Base-by-base conservation (phyloP, 2,113 vertebrate genomes). In the Dipodomys ordii region DNA sequence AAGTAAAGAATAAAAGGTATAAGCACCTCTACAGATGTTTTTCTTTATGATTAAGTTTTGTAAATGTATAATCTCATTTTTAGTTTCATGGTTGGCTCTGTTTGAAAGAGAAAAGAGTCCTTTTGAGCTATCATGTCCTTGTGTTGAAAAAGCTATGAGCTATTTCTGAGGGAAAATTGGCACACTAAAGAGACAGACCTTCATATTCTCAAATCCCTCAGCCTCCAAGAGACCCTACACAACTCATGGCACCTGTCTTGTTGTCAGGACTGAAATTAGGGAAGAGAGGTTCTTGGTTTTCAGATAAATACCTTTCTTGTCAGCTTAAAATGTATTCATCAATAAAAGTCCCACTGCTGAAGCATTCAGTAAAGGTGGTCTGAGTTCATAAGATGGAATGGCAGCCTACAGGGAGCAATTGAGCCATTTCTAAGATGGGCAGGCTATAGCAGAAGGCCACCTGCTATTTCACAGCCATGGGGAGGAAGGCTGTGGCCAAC, bases 341-440 rank as follows among this genome's bases (percentile, higher is more conserved):
- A 96, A 90, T 93, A 97, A 97, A 97, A 91, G 60, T 87, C 95
- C 94, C 92, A 19, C 94, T 91, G 60, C 83, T 80, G 32, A 76
- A 90, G 60, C 77, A 88, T 74, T 97, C 76, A 57, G 39, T 96
- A 94, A 97, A 97, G 93, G 97, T 93, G 95, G 80, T 46, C 95
- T 90, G 93, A 77, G 91, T 96, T 74, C 94, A 81, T 78, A 97
- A 96, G 78, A 97, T 87, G 90, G 95, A 98, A 91, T 74, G 60
- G 94, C 94, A 97, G 79, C 95, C 97, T 96, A 93, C 89, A 90
- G 96, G 97, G 95, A 97, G 96, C 96, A 97, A 97, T 64, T 93
- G 96, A 97, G 91, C 96, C 95, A 93, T 97, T 98, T 96, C 92
- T 87, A 95, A 97, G 93, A 93, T 89, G 92, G 87, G 87, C 94